Evolutionary conservation across 2,888 invertebrate genomes (phyloP), one percentile per base, ranked within the genome.

Genomic region (Temnothorax unifasciatus): DNA sequence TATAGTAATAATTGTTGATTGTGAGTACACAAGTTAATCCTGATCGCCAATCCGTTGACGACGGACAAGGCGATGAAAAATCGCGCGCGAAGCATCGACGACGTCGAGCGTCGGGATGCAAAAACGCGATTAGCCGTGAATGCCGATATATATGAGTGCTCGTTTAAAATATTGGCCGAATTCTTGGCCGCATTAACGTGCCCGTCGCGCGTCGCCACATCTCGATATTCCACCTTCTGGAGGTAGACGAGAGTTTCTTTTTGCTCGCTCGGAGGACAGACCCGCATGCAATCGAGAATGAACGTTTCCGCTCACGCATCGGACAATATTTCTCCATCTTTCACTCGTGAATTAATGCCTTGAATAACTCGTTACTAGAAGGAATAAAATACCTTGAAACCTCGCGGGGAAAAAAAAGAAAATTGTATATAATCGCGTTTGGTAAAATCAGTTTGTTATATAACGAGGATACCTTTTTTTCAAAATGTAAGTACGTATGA

Each of bases 131-230:
- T 75, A 50, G 21, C 21, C n/a, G 54, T n/a, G 38, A 13, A 59
- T 44, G 38, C 61, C n/a, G n/a, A 2, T 63, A 41, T 41, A 69
- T 59, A 71, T 41, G 47, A 85, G 47, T 54, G 71, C 73, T 77
- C 54, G 61, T 64, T 52, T 75, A 81, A 85, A 85, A 86, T 85
- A 85, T 85, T 63, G 74, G 61, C 38, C 77, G 41, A 29, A 83
- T 68, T 83, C 63, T 82, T 77, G 52, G 47, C 34, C 73, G 38
- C 25, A 38, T 61, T 69, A 44, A 44, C 75, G 47, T 44, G 41
- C 21, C 21, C 47, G 44, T 21, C 52, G 41, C 21, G 13, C 47
- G 29, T 18, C 44, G 50, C n/a, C 64, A 6, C 66, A 18, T 34
- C 47, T 29, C 63, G 74, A 64, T 83, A 66, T 79, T 63, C 63